A percentile compares a stretch with the other conserved stretches of the same genome.
Evolutionary conservation across 2,113 vertebrate species (phyloP).

Genomic region (Bubalus kerabau): DNA sequence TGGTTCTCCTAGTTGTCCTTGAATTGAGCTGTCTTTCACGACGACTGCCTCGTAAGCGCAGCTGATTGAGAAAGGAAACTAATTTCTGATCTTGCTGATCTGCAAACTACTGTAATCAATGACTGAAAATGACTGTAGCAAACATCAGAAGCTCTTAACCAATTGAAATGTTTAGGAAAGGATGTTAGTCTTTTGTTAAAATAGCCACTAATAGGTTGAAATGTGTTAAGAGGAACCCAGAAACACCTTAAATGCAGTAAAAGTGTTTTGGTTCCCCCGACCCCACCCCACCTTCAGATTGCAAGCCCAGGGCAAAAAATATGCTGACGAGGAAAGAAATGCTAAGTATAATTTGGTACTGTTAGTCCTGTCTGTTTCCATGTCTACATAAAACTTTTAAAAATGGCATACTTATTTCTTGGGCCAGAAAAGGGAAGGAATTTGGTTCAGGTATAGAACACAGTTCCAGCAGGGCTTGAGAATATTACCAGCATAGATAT

Average conservation of each 20-base stretch:
- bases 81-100: constrained; percentile 67
- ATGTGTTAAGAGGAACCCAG: constrained; percentile 23
- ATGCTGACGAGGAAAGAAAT: constrained; percentile 24
- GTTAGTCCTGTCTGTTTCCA: background rate
- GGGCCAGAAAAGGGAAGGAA: background rate
- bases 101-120: constrained; percentile 55
- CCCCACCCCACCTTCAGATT: constrained; percentile 7
- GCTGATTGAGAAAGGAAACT: constrained; percentile 57
- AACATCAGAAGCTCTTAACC: constrained; percentile 62
- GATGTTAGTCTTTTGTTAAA: constrained; percentile 61
- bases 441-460: background rate
- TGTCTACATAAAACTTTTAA: background rate
- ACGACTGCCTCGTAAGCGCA: constrained; percentile 28
- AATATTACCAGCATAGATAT: background rate
- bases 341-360: constrained; percentile 1
- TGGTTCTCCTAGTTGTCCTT: background rate
- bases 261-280: constrained; percentile 29
- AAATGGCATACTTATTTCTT: background rate
- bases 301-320: constrained; percentile 51
- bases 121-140: constrained; percentile 57
- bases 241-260: constrained; percentile 61
- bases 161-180: constrained; percentile 58
- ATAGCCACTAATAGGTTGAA: constrained; percentile 56
- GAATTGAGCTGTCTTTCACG: constrained; percentile 9
- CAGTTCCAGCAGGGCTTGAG: background rate